Evolutionary conservation across 2,888 invertebrate genomes (phyloP).

Genomic region (Amiota minor): DNA sequence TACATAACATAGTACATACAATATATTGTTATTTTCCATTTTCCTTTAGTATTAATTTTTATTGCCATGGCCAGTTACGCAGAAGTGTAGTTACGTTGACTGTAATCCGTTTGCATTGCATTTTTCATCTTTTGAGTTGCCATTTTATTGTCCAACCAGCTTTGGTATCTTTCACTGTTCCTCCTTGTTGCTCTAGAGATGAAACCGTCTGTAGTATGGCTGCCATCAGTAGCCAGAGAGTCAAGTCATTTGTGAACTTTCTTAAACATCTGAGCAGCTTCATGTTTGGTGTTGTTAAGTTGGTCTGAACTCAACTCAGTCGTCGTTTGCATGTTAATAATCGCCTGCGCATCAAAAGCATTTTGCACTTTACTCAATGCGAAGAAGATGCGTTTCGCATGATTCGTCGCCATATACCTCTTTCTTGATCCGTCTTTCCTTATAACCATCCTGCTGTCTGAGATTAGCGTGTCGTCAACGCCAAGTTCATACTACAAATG

Average conservation of each 20-base stretch:
- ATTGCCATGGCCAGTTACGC: slow-evolving; percentile 20
- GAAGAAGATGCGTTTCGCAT: background rate
- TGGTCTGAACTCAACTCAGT: background rate
- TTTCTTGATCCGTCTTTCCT: background rate
- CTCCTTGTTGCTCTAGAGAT: background rate
- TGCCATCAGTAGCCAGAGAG: background rate
- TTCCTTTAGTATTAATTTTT: slow-evolving; percentile 4
- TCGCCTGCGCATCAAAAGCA: slow-evolving; percentile 16
- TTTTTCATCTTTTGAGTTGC: slow-evolving; percentile 28
- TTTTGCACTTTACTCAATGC: slow-evolving; percentile 14
- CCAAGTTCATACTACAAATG: background rate
- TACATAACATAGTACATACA: too few relatives aligned
- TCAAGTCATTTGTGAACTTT: slow-evolving; percentile 28
- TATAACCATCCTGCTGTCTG: background rate
- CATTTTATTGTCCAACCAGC: slow-evolving; percentile 21
- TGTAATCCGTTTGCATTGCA: slow-evolving; percentile 28
- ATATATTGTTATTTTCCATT: background rate
- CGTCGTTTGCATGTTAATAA: slow-evolving; percentile 20
- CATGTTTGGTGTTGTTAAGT: background rate
- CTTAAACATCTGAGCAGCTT: background rate
- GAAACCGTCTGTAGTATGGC: background rate
- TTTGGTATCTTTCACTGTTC: background rate
- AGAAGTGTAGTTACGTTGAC: background rate
- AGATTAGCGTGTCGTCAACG: slow-evolving; percentile 12
- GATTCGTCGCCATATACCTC: background rate